Evolutionary conservation across 2,888 invertebrate genomes (phyloP).

Genomic region (Luperina nickerlii): DNA sequence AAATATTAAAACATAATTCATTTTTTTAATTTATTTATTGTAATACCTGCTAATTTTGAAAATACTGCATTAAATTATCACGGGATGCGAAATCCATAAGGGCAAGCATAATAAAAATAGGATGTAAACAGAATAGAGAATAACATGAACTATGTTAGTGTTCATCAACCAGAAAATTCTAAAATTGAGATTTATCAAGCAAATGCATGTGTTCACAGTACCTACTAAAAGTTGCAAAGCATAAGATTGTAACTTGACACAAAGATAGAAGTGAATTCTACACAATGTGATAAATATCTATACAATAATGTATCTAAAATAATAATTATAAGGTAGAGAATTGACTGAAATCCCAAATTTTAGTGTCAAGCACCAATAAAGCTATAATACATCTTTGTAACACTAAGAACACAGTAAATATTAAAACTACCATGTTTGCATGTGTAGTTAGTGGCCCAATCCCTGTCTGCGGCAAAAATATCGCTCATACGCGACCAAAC

Average conservation of each 20-base stretch:
- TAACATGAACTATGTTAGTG: conserved; percentile 28
- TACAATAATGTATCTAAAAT: conserved; percentile 48
- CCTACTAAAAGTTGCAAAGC: conserved; percentile 26
- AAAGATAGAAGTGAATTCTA: conserved; percentile 31
- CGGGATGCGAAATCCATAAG: conserved; percentile 79
- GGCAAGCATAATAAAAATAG: conserved; percentile 72
- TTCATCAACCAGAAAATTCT: conserved; percentile 36
- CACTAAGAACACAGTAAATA: conserved; percentile 41
- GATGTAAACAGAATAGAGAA: conserved; percentile 53
- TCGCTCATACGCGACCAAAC: conserved; percentile 22
- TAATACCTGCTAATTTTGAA: conserved; percentile 77
- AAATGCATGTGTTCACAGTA: conserved; percentile 22
- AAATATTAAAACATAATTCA: conserved; percentile 48
- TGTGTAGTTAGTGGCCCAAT: conserved; percentile 9
- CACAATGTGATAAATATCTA: conserved; percentile 38
- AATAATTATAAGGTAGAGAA: conserved; percentile 39
- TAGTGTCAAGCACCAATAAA: conserved; percentile 43
- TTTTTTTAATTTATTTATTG: conserved; percentile 58
- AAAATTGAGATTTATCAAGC: conserved; percentile 22
- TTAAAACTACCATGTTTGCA: conserved; percentile 26
- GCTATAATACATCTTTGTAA: conserved; percentile 41
- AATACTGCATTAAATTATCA: conserved; percentile 78
- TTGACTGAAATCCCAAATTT: conserved; percentile 33
- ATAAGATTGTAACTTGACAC: conserved; percentile 12
- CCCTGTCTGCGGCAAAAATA: conserved; percentile 3